phyloP scores from a whole-genome alignment of 2,888 invertebrate genomes.

The Palloptera scutellata region DNA sequence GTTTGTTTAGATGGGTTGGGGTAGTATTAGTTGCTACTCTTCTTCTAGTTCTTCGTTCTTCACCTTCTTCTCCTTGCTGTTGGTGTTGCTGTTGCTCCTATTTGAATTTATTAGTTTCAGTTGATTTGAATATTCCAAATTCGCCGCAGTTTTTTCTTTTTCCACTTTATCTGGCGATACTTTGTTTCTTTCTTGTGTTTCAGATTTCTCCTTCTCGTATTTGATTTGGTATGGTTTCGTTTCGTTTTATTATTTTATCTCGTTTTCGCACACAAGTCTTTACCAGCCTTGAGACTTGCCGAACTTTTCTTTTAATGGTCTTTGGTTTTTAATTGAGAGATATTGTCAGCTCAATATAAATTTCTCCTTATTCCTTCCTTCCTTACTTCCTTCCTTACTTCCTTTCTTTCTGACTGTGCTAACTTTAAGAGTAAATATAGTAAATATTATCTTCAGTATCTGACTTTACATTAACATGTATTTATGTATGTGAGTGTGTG shows the following conservation, averaged over 20 bases:
- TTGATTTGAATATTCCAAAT: constrained; percentile 26
- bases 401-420: neutral
- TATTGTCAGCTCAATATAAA: neutral
- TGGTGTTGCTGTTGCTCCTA: constrained; percentile 25
- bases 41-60: constrained; percentile 15
- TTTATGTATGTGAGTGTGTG: constrained; percentile 9
- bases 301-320: constrained; percentile 8
- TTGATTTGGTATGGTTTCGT: too few species aligned
- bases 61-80: constrained; percentile 17
- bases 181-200: constrained; percentile 12
- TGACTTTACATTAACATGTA: constrained; percentile 13
- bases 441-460: neutral
- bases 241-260: constrained; percentile 8
- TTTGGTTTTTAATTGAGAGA: neutral
- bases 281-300: constrained; percentile 18
- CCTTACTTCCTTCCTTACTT: too few species aligned
- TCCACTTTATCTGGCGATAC: constrained; percentile 10
- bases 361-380: neutral
- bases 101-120: constrained; percentile 9
- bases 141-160: constrained; percentile 33
- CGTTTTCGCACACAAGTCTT: constrained; percentile 26
- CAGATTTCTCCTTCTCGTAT: constrained; percentile 5
- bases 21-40: constrained; percentile 7
- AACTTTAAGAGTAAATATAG: constrained; percentile 9
- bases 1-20: constrained; percentile 12